phyloP scores from a whole-genome alignment of 2,113 vertebrate genomes.

The Catharus bicknelli region DNA sequence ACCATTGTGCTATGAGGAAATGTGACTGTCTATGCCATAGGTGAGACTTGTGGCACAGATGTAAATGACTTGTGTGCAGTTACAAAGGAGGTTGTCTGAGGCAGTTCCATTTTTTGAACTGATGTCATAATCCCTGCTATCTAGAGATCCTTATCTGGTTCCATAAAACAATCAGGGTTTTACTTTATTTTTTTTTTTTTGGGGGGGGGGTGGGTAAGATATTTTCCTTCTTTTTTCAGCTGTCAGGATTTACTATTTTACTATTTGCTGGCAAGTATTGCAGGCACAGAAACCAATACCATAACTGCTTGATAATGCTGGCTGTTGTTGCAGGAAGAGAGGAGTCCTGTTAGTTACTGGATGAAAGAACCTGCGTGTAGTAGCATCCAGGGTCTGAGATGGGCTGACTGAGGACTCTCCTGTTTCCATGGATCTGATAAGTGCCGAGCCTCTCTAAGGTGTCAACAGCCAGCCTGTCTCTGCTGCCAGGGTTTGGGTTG shows the following conservation, averaged over 20 bases:
- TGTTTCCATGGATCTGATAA: neutral
- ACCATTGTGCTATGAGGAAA: neutral
- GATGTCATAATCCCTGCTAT: neutral
- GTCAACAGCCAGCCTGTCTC: fast-evolving
- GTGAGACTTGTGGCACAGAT: neutral
- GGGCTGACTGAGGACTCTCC: neutral
- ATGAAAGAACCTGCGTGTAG: neutral
- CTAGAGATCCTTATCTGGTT: neutral
- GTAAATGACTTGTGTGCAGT: neutral
- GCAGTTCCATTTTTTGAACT: neutral
- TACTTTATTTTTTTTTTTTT: neutral
- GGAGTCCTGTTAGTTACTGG: neutral
- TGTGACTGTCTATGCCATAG: neutral
- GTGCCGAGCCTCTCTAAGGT: neutral
- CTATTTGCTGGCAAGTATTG: neutral
- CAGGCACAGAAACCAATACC: neutral
- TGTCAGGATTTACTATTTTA: neutral
- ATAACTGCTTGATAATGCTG: neutral
- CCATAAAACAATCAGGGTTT: neutral
- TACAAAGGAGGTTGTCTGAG: neutral
- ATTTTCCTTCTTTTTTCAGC: neutral
- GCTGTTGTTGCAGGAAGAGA: neutral
- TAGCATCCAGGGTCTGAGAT: neutral
- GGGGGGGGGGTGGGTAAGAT: neutral
- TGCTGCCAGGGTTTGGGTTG: neutral